Conservation (phyloP, 1,140 invertebrate species). For the Dreissena rostriformis region DNA sequence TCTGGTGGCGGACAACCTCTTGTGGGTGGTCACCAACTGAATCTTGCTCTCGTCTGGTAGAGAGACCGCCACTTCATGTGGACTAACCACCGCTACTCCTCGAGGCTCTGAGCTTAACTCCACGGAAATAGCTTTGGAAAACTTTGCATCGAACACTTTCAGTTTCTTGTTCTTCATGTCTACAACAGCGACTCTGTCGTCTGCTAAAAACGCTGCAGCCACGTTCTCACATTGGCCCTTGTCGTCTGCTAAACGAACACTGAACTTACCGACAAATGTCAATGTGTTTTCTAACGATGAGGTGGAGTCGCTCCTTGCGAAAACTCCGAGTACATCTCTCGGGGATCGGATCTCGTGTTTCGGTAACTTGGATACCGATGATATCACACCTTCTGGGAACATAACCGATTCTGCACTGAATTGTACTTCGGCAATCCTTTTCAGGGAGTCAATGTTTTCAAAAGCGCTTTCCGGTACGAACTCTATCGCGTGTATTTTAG, state of each 20-base stretch:
- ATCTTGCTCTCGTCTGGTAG: conserved; percentile 53
- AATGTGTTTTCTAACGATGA: conserved; percentile 2
- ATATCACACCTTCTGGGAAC: conserved; percentile 44
- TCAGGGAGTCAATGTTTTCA: conserved; percentile 13
- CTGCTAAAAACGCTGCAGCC: conserved; percentile 24
- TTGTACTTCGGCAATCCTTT: conserved; percentile 10
- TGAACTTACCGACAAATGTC: conserved; percentile 22
- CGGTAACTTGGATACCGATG: conserved; percentile 41
- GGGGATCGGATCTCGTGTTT: conserved; percentile 41
- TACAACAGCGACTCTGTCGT: conserved; percentile 39
- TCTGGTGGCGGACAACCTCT: conserved; percentile 13
- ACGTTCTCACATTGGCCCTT: conserved; percentile 40
- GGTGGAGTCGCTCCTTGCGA: conserved; percentile 8
- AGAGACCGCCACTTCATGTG: conserved; percentile 40
- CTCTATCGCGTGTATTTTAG: conserved; percentile 31
- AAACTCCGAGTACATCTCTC: conserved; percentile 23
- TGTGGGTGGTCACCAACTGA: conserved; percentile 28
- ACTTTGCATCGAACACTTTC: conserved; percentile 51
- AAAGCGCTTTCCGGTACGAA: conserved; percentile 24
- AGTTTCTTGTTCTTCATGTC: conserved; percentile 48
- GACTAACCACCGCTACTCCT: conserved; percentile 26
- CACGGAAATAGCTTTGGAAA: conserved; percentile 17
- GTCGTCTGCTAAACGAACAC: conserved; percentile 29
- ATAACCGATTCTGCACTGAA: conserved; percentile 12
- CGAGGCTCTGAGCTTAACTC: conserved; percentile 30